These are phyloP conservation scores for Alethe diademata DNA, from an alignment of 2,113 vertebrate species.

Conservation along the genomic window DNA sequence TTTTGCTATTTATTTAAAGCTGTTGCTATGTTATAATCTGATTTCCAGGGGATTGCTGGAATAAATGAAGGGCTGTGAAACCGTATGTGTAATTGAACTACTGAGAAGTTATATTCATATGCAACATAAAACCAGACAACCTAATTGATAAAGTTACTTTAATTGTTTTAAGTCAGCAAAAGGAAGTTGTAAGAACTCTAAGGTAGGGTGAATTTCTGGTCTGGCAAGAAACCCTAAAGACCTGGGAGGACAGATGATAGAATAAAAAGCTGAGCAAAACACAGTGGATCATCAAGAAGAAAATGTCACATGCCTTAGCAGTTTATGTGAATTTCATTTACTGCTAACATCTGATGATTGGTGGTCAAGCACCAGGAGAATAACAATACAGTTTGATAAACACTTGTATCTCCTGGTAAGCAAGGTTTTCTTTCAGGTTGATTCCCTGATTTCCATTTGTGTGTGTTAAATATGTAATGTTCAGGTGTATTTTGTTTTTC, in stretches of 20 bases:
- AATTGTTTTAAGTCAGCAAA: not conserved
- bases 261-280: not conserved
- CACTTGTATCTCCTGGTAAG: not conserved
- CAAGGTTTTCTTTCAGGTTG: not conserved
- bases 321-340: not conserved
- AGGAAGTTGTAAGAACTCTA: not conserved
- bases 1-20: not conserved
- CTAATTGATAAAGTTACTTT: constrained; percentile 1
- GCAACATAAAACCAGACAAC: not conserved
- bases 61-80: not conserved
- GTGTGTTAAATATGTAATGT: not conserved
- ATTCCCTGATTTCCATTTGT: not conserved
- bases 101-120: not conserved
- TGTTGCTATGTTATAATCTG: not conserved
- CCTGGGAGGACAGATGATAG: not conserved
- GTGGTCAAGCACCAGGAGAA: not conserved
- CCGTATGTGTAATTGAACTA: not conserved
- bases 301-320: not conserved
- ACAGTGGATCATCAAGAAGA: not conserved
- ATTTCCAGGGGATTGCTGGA: not conserved
- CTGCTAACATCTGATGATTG: not conserved
- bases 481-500: not conserved
- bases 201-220: not conserved
- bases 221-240: not conserved
- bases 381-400: not conserved